Base-by-base conservation (phyloP, 2,113 vertebrate species). In the Otis tarda region DNA sequence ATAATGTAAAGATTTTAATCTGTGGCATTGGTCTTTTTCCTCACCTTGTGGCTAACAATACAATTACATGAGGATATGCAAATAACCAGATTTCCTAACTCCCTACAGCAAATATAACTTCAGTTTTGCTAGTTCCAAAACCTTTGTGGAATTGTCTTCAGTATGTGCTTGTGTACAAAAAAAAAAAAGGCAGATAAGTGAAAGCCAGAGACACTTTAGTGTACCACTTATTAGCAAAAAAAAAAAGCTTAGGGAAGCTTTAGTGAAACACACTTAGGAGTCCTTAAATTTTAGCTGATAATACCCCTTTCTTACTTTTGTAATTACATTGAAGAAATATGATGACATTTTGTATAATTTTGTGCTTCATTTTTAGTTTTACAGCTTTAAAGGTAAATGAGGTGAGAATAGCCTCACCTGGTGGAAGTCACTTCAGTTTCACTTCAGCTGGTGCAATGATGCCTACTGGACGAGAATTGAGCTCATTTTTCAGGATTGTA, bases 401-500 rank as follows among this genome's bases (percentile, higher is more conserved):
- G 8, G 7, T 43, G 91, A 75, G n/a, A 83, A 77, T 43, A 4
- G n/a, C 47, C 43, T 91, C 69, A 75, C 19, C 20, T 64, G 33
- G 52, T 68, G 6, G 33, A 79, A 68, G 5, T 0, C 11, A 16
- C 6, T 47, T 63, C 41, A 27, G 2, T 63, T 84, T 50, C 16
- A 33, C 50, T 33, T 10, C 23, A 56, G 14, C 11, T 84, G 7
- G 6, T 81, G 30, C 4, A 64, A 25, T 0, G 2, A 39, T 50
- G 20, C 1, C 8, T 77, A 14, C 5, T n/a, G 9, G 9, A 41
- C 24, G 3, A 78, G 14, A 64, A 83, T 18, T 3, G 33, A 61
- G 4, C 19, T 45, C 10, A 10, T 12, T 31, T 1, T 50, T 78
- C n/a, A 59, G 5, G 15, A 20, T 14, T 50, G 0, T 1, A 9